Conservation (phyloP, 2,888 invertebrate species). For the Fragum sueziense region DNA sequence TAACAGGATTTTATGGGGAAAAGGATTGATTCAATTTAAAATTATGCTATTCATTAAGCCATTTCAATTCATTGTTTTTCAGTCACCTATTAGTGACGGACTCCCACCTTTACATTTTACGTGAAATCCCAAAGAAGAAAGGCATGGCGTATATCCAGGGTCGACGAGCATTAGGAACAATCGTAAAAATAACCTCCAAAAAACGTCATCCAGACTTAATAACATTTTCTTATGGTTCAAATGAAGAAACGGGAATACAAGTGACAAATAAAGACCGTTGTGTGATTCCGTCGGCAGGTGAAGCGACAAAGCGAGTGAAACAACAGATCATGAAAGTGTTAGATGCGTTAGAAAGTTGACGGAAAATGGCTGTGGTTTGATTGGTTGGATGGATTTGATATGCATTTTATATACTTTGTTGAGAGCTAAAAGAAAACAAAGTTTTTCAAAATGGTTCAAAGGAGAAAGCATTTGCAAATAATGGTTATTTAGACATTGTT, state of each 20-base stretch:
- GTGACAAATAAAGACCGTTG: constrained; percentile 95
- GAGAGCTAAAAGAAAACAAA: not conserved
- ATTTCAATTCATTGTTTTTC: constrained; percentile 68
- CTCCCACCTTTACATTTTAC: constrained; percentile 92
- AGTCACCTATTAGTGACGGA: constrained; percentile 94
- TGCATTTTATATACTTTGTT: not conserved
- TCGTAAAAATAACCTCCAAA: constrained; percentile 98
- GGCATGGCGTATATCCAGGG: constrained; percentile 94
- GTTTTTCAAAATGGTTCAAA: not conserved
- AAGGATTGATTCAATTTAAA: too few relatives aligned
- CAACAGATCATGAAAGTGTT: constrained; percentile 90
- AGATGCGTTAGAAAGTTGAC: constrained; percentile 77
- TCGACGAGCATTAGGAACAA: constrained; percentile 92
- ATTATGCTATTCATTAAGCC: too few relatives aligned
- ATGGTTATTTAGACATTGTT: not conserved
- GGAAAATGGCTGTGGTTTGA: not conserved
- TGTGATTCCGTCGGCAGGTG: constrained; percentile 94
- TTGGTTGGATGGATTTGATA: not conserved
- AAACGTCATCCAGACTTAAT: constrained; percentile 97
- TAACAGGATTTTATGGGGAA: too few relatives aligned
- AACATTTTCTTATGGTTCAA: constrained; percentile 95
- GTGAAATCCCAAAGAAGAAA: constrained; percentile 87
- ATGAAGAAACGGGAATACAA: constrained; percentile 84
- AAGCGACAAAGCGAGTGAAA: constrained; percentile 94
- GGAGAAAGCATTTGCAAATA: not conserved